Evolutionary conservation across 2,113 vertebrate species (phyloP).

Genomic region (Probosciger aterrimus): DNA sequence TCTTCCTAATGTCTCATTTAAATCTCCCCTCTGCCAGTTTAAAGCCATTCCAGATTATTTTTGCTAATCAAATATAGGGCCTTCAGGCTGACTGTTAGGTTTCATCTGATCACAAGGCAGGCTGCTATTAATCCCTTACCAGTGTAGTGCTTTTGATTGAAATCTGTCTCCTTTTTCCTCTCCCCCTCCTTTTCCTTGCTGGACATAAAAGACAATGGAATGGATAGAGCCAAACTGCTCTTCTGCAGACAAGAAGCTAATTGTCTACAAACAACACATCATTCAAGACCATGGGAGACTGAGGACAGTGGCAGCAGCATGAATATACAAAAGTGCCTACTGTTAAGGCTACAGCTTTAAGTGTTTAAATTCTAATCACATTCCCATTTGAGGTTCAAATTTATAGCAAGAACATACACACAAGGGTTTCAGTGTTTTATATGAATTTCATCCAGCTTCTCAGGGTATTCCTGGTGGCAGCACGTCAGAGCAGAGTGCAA

Average conservation of each 20-base stretch:
- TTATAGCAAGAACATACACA: conserved; percentile 62
- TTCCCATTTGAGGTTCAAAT: conserved; percentile 68
- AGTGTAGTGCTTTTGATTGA: conserved; percentile 45
- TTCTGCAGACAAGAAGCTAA: conserved; percentile 81
- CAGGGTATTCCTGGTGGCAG: conserved; percentile 56
- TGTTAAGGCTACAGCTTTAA: conserved; percentile 67
- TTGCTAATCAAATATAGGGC: conserved; percentile 39
- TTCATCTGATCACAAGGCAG: conserved; percentile 52
- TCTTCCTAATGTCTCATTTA: neutral
- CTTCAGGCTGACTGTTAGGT: conserved; percentile 23
- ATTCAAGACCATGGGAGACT: conserved; percentile 75
- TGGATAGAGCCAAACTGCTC: conserved; percentile 79
- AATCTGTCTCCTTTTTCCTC: conserved; percentile 26
- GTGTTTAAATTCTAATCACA: conserved; percentile 77
- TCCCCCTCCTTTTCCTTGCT: conserved; percentile 20
- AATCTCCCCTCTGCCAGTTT: neutral
- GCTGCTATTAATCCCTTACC: conserved; percentile 64
- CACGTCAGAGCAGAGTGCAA: conserved; percentile 21
- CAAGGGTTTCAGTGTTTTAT: conserved; percentile 65
- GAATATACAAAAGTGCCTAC: conserved; percentile 83
- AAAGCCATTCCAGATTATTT: neutral
- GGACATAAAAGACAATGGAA: conserved; percentile 74
- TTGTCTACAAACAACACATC: conserved; percentile 86
- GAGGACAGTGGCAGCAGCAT: conserved; percentile 73
- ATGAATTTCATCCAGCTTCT: conserved; percentile 48